phyloP scores from a whole-genome alignment of 2,113 vertebrate species.

The Grallaria varia region DNA sequence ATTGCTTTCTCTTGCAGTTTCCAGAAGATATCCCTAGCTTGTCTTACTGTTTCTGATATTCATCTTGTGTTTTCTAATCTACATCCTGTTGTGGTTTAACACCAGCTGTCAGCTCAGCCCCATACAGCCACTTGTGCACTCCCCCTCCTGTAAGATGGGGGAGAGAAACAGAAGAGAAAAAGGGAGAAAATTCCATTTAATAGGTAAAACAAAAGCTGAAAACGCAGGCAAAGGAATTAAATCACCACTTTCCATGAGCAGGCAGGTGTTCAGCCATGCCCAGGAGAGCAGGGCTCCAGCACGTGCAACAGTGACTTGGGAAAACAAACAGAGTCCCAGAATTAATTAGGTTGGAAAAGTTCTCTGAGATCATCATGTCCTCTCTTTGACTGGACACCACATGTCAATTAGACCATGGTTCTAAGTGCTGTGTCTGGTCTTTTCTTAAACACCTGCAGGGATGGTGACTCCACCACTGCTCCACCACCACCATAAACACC shows the following conservation, averaged over 20 bases:
- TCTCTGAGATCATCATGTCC: background rate
- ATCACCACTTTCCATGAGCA: background rate
- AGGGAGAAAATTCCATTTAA: background rate
- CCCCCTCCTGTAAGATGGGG: background rate
- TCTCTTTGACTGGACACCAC: background rate
- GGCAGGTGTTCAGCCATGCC: background rate
- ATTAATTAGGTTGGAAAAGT: background rate
- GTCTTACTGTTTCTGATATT: background rate
- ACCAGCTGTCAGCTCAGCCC: background rate
- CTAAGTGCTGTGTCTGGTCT: background rate
- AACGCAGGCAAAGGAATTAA: background rate
- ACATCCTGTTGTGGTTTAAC: background rate
- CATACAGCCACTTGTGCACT: background rate
- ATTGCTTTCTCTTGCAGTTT: background rate
- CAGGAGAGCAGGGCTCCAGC: background rate
- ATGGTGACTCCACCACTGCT: background rate
- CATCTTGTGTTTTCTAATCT: background rate
- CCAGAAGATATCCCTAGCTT: background rate
- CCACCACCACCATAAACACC: background rate
- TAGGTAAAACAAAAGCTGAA: background rate
- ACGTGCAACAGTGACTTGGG: rapidly evolving
- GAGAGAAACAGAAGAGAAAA: background rate
- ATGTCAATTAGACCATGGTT: background rate
- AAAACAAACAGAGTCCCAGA: background rate
- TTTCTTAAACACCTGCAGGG: background rate